Evolutionary conservation across 2,113 vertebrate species (phyloP).

Genomic region (Mungos mungo): DNA sequence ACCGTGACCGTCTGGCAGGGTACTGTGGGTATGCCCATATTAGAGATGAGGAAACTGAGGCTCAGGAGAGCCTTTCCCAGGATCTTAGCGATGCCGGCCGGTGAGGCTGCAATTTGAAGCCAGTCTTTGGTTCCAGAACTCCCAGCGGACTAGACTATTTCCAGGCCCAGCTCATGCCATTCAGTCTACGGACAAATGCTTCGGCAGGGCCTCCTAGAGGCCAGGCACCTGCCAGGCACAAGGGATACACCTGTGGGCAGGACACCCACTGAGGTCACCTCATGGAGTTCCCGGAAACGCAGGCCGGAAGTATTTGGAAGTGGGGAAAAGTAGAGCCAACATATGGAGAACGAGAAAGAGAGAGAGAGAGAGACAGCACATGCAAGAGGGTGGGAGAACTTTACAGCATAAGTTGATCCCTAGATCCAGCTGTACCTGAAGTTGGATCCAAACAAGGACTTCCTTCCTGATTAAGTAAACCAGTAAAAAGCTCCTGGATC

Average conservation of each 20-base stretch:
- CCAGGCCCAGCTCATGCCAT: background rate
- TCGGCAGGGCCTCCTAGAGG: background rate
- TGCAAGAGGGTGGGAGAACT: background rate
- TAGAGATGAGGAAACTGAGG: background rate
- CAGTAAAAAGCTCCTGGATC: background rate
- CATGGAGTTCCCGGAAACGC: background rate
- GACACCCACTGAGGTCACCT: background rate
- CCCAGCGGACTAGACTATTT: background rate
- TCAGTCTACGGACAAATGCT: background rate
- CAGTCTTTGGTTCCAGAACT: background rate
- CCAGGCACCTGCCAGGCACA: background rate
- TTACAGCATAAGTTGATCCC: accelerated
- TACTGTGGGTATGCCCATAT: accelerated
- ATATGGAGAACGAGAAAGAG: background rate
- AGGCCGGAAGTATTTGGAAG: background rate
- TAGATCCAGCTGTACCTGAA: background rate
- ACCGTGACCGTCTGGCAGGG: accelerated
- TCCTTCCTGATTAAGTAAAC: background rate
- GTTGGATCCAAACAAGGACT: background rate
- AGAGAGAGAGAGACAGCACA: too few relatives aligned
- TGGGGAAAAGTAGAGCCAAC: background rate
- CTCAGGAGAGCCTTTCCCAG: background rate
- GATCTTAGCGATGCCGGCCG: background rate
- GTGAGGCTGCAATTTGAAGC: background rate
- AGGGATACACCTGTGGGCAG: background rate